Evolutionary conservation across 2,113 vertebrate species (phyloP).

Genomic region (Cololabis saira): DNA sequence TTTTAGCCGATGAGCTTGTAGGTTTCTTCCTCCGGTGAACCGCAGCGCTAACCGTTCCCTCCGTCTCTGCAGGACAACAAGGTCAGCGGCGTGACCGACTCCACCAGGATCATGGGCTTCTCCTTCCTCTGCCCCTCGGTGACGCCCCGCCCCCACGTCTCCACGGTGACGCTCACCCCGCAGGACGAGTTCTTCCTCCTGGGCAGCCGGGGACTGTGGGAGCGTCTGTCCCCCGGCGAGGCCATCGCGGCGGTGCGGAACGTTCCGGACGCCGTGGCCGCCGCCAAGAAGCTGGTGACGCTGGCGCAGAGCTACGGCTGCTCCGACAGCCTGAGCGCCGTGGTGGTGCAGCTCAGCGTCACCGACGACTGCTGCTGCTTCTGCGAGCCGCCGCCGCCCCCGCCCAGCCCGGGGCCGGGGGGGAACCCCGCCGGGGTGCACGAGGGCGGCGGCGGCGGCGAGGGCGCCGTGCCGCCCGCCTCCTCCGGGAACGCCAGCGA

Average conservation of each 20-base stretch:
- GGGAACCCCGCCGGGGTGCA: conserved; percentile 72
- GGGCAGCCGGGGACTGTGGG: conserved; percentile 94
- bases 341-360: conserved; percentile 93
- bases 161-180: conserved; percentile 89
- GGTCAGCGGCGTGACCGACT: conserved; percentile 94
- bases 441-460: too few species aligned
- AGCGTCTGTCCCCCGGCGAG: conserved; percentile 87
- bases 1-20: too few species aligned
- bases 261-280: conserved; percentile 90
- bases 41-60: too few species aligned
- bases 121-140: conserved; percentile 96
- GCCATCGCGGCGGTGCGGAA: conserved; percentile 91
- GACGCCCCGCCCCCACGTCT: conserved; percentile 90
- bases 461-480: conserved; percentile 76
- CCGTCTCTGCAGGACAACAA: conserved; percentile 90
- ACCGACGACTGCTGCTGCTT: conserved; percentile 93
- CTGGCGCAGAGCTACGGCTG: conserved; percentile 96
- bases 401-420: conserved; percentile 84
- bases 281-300: conserved; percentile 95
- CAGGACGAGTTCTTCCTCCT: conserved; percentile 96
- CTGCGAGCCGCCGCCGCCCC: conserved; percentile 74
- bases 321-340: conserved; percentile 91
- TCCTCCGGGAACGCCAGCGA: conserved; percentile 89
- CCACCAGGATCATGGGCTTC: conserved; percentile 95
- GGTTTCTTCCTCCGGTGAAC: too few species aligned